These are phyloP conservation scores for Natator depressus DNA, from an alignment of 2,113 vertebrate genomes.

Conservation along the genomic window DNA sequence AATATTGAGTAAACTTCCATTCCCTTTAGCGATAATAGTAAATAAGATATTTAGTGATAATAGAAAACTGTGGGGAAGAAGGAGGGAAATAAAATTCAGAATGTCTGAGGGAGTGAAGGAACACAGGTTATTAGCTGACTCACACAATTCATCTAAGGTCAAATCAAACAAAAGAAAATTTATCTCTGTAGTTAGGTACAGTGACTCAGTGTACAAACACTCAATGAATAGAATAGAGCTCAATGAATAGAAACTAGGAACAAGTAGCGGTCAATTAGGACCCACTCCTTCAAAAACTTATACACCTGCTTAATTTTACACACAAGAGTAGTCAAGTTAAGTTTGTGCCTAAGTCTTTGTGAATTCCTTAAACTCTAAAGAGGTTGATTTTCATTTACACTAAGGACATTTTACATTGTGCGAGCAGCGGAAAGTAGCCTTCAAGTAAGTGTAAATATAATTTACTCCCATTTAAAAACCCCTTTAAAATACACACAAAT, in stretches of 20 bases:
- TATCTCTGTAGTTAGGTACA: neutral
- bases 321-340: neutral
- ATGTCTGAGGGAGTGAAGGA: neutral
- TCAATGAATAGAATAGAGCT: neutral
- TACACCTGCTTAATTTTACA: neutral
- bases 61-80: neutral
- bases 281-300: neutral
- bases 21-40: neutral
- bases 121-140: neutral
- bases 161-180: neutral
- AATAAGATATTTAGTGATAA: neutral
- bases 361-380: neutral
- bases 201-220: neutral
- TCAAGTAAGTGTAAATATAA: neutral
- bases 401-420: neutral
- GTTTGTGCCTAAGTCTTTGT: neutral
- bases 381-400: neutral
- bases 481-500: neutral
- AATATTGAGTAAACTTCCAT: conserved; percentile 28
- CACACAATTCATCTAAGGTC: neutral
- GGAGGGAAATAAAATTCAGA: neutral
- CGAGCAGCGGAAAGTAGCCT: neutral
- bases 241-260: neutral
- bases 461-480: neutral
- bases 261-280: neutral